Conservation (phyloP, 2,113 vertebrate genomes). For the Prionailurus bengalensis region DNA sequence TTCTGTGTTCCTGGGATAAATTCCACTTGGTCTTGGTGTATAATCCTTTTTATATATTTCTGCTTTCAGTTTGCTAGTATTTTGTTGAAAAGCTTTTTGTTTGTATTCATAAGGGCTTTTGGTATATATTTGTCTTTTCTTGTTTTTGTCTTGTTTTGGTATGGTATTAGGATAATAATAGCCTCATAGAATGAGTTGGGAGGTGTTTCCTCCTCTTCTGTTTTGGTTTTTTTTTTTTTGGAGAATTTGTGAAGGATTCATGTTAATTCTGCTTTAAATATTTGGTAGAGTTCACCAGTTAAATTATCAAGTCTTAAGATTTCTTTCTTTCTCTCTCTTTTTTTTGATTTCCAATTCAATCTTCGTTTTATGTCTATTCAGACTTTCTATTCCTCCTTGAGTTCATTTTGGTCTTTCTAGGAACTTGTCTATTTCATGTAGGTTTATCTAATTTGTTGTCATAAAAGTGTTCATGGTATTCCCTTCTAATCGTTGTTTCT, state of each 20-base stretch:
- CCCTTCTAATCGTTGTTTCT: neutral
- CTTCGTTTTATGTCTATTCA: neutral
- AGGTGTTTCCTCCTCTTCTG: neutral
- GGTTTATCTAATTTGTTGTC: constrained; percentile 10
- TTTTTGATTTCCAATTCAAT: constrained; percentile 22
- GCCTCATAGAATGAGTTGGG: constrained; percentile 1
- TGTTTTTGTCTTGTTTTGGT: constrained; percentile 26
- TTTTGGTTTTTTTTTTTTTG: neutral
- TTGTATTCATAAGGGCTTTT: neutral
- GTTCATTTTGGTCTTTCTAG: neutral
- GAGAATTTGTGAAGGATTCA: neutral
- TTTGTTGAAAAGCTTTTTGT: neutral
- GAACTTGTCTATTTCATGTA: constrained; percentile 20
- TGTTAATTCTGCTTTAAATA: constrained; percentile 30
- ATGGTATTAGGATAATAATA: neutral
- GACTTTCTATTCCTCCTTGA: constrained; percentile 20
- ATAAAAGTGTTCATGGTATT: constrained; percentile 27
- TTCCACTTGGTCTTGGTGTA: neutral
- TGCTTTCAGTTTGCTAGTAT: neutral
- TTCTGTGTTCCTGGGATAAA: neutral
- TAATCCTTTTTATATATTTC: constrained; percentile 2
- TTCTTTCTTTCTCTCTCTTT: neutral
- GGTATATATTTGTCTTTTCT: neutral
- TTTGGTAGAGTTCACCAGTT: neutral
- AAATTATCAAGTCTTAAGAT: neutral